phyloP scores from a whole-genome alignment of 2,888 invertebrate genomes.

The Pediacus dermestoides region DNA sequence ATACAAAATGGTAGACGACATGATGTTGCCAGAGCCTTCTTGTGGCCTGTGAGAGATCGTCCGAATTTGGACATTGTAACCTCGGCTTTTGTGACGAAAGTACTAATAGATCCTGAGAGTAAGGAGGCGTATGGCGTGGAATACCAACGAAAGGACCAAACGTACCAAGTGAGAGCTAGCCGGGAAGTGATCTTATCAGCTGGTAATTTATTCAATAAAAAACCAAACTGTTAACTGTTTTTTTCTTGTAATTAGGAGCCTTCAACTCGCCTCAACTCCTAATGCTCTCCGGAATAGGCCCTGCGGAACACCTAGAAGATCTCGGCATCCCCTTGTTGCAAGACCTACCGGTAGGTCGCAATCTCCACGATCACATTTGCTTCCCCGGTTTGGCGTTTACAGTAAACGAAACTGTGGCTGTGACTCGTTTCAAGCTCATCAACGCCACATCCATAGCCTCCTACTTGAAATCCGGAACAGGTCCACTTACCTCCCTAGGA shows the following conservation, averaged over 20 bases:
- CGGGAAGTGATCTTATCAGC: slow-evolving; percentile 59
- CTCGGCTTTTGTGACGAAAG: slow-evolving; percentile 55
- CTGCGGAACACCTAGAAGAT: slow-evolving; percentile 56
- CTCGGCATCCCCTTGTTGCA: slow-evolving; percentile 59
- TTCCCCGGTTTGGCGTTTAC: slow-evolving; percentile 57
- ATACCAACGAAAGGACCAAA: slow-evolving; percentile 35
- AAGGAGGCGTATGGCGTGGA: slow-evolving; percentile 52
- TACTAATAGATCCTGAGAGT: slow-evolving; percentile 52
- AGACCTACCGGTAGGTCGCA: slow-evolving; percentile 64
- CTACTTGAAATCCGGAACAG: slow-evolving; percentile 46
- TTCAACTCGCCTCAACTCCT: slow-evolving; percentile 76
- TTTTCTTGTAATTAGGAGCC: no score
- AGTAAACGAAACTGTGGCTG: slow-evolving; percentile 49
- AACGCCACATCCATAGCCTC: slow-evolving; percentile 12
- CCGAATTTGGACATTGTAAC: slow-evolving; percentile 58
- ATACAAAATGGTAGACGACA: slow-evolving; percentile 53
- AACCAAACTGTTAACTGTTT: slow-evolving; percentile 1
- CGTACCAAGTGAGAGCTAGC: slow-evolving; percentile 42
- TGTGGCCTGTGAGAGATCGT: slow-evolving; percentile 53
- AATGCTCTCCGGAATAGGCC: slow-evolving; percentile 66
- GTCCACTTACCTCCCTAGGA: slow-evolving; percentile 56
- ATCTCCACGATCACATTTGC: slow-evolving; percentile 65
- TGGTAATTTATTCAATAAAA: slow-evolving; percentile 17
- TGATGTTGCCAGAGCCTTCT: slow-evolving; percentile 58
- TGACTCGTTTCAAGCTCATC: slow-evolving; percentile 37